These are phyloP conservation scores for Solenopsis fugax DNA, from an alignment of 1,140 invertebrate genomes.

Conservation along the genomic window DNA sequence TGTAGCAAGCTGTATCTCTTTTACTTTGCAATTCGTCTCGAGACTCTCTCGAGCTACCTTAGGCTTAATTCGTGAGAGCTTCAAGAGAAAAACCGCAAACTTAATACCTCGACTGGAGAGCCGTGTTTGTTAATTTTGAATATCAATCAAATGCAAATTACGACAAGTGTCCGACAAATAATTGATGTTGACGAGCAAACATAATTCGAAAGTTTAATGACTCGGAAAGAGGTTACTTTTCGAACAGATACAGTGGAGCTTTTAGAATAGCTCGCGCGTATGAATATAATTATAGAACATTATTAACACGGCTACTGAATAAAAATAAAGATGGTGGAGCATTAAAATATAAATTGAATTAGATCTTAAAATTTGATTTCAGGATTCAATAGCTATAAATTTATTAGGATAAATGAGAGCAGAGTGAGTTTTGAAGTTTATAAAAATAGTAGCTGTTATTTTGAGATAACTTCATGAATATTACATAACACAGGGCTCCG, in stretches of 20 bases:
- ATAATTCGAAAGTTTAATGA: slow-evolving; percentile 16
- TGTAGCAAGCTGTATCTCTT: slow-evolving; percentile 4
- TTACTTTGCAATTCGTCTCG: slow-evolving; percentile 28
- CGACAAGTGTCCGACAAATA: slow-evolving; percentile 30
- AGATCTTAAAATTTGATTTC: slow-evolving; percentile 1
- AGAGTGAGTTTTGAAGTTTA: neutral
- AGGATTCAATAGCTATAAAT: neutral
- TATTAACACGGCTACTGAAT: neutral
- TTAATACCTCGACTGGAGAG: slow-evolving; percentile 11
- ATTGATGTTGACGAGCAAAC: neutral
- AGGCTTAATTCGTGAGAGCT: slow-evolving; percentile 41
- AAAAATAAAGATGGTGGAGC: neutral
- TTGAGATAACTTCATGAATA: neutral
- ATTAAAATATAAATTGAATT: slow-evolving; percentile 5
- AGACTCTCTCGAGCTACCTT: slow-evolving; percentile 29
- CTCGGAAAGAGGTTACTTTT: neutral
- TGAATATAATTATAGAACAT: neutral
- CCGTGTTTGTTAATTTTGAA: slow-evolving; percentile 50
- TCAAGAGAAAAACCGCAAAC: slow-evolving; percentile 14
- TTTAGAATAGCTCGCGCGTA: neutral
- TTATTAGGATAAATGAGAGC: neutral
- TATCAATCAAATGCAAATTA: slow-evolving; percentile 57
- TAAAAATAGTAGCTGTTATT: slow-evolving; percentile 13
- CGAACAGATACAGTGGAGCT: neutral
- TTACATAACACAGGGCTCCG: too few relatives aligned